Percentiles rank a stretch among this genome's conserved stretches.
Conservation (phyloP, 1,140 invertebrate species). For the Nasonia vitripennis region DNA sequence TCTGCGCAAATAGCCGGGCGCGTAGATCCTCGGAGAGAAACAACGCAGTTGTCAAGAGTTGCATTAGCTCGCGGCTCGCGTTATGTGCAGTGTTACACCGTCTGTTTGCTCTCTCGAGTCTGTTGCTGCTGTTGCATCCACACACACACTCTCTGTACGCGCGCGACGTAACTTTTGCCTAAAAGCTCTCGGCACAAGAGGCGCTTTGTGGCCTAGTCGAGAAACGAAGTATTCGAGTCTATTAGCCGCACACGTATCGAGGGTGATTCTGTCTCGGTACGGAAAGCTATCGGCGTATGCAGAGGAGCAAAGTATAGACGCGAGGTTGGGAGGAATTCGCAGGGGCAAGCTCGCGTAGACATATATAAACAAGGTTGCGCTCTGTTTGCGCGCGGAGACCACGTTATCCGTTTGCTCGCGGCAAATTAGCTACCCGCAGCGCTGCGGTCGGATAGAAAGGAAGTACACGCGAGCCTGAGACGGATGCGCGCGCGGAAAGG, state of each 20-base stretch:
- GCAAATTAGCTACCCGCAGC: constrained; percentile 26
- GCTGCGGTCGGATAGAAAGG: neutral
- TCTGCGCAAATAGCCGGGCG: neutral
- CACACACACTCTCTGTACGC: too few species aligned
- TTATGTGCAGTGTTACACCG: neutral
- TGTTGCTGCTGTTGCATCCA: too few species aligned
- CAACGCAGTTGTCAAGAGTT: neutral
- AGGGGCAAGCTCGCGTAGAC: neutral
- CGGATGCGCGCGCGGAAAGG: neutral
- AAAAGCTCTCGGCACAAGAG: too few species aligned
- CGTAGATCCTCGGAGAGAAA: neutral
- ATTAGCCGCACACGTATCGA: too few species aligned
- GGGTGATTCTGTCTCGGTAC: neutral
- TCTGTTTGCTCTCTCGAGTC: too few species aligned
- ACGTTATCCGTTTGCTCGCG: constrained; percentile 27
- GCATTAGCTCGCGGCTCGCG: neutral
- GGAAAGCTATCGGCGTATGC: neutral
- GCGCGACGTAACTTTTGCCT: too few species aligned
- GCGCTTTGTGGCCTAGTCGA: too few species aligned
- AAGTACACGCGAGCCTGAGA: neutral
- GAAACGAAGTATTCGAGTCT: too few species aligned
- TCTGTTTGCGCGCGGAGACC: constrained; percentile 22
- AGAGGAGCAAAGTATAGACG: neutral
- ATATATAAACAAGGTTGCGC: constrained; percentile 33
- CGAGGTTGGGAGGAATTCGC: neutral